Percentiles rank a stretch among this genome's conserved stretches.
phyloP scores from a whole-genome alignment of 92 coral and sea anemone species.

The Actinostola sp. region DNA sequence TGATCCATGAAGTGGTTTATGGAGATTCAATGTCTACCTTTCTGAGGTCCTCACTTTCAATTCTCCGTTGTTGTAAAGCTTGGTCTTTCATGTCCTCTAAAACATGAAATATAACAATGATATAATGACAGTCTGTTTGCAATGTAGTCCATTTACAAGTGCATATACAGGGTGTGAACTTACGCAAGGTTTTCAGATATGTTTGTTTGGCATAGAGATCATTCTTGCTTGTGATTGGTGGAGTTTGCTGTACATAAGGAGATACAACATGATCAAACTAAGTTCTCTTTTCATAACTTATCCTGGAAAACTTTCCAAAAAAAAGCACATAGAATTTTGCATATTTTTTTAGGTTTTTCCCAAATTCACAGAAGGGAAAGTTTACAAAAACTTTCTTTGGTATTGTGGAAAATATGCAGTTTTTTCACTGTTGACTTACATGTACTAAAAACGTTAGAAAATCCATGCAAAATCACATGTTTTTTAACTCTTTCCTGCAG shows the following conservation, averaged over 20 bases:
- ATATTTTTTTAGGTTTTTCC: no score
- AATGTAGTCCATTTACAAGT: not conserved
- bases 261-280: not conserved
- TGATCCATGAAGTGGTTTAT: not conserved
- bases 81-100: constrained; percentile 66
- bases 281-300: not conserved
- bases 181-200: constrained; percentile 73
- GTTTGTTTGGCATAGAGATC: constrained; percentile 65
- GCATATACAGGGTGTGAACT: no score
- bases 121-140: not conserved
- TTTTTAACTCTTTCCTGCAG: no score
- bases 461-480: no score
- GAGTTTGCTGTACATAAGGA: constrained; percentile 30
- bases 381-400: no score
- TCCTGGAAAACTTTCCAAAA: not conserved
- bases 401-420: no score
- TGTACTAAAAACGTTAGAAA: no score
- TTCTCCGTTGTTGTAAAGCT: constrained; percentile 31
- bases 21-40: constrained; percentile 15
- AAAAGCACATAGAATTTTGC: no score
- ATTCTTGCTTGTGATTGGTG: constrained; percentile 42
- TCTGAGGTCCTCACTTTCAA: constrained; percentile 63
- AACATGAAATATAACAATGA: not conserved
- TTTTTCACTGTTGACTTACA: no score
- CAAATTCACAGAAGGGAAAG: no score